phyloP scores from a whole-genome alignment of 2,113 vertebrate genomes.

The Entelurus aequoreus region DNA sequence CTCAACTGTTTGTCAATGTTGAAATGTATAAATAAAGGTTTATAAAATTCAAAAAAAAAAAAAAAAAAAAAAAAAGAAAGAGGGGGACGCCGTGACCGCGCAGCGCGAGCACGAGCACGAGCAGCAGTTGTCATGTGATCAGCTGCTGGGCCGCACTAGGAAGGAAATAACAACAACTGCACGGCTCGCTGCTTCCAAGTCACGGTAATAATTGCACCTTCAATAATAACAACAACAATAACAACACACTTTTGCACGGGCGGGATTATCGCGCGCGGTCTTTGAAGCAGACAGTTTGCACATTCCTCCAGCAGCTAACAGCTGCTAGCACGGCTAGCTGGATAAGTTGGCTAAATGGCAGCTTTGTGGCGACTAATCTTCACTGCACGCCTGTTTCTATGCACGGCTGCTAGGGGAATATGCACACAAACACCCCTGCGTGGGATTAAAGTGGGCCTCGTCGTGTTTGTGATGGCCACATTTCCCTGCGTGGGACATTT shows the following conservation, averaged over 20 bases:
- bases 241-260: too few relatives aligned
- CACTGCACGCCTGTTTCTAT: not conserved
- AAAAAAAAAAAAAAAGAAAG: too few relatives aligned
- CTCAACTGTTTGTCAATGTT: too few relatives aligned
- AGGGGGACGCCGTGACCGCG: slow-evolving; percentile 7
- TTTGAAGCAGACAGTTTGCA: slow-evolving; percentile 10
- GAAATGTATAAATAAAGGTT: too few relatives aligned
- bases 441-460: slow-evolving; percentile 34
- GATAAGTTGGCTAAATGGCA: slow-evolving; percentile 34
- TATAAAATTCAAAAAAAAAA: too few relatives aligned
- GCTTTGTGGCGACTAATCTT: not conserved
- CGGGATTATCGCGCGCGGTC: not conserved
- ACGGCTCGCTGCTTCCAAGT: slow-evolving; percentile 21
- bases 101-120: slow-evolving; percentile 16
- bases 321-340: slow-evolving; percentile 30
- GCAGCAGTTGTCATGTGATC: slow-evolving; percentile 66
- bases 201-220: slow-evolving; percentile 38
- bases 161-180: slow-evolving; percentile 52
- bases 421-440: slow-evolving; percentile 13
- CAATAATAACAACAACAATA: not conserved
- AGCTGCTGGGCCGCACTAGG: slow-evolving; percentile 64
- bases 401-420: too few relatives aligned
- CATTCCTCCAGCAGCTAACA: slow-evolving; percentile 48
- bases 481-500: slow-evolving; percentile 59
- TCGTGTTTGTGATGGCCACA: slow-evolving; percentile 38